Percentiles rank a stretch among this genome's conserved stretches.
Conservation (phyloP, 2,888 invertebrate species). For the Erebia epiphron region DNA sequence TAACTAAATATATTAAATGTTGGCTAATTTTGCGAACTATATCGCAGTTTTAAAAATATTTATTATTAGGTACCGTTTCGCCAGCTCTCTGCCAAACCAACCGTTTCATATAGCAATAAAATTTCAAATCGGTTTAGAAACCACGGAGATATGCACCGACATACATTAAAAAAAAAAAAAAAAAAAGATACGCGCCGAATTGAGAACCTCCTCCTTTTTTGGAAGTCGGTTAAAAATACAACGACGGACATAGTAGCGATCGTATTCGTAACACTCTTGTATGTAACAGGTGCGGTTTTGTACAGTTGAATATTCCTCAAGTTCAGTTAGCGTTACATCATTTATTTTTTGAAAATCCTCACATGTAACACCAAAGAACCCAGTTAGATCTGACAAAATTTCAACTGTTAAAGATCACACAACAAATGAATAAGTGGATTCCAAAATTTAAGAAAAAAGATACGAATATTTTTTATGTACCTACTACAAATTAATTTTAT, state of each 20-base stretch:
- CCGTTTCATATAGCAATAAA: constrained; percentile 53
- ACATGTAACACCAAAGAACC: not conserved
- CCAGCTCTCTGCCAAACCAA: constrained; percentile 45
- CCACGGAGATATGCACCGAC: too few relatives aligned
- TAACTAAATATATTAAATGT: constrained; percentile 22
- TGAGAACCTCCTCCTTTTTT: too few relatives aligned
- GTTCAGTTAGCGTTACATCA: not conserved
- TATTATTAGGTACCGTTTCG: constrained; percentile 40
- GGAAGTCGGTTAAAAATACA: too few relatives aligned
- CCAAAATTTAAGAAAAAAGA: too few relatives aligned
- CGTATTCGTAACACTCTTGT: constrained; percentile 45
- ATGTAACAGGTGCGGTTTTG: constrained; percentile 49
- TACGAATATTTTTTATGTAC: too few relatives aligned
- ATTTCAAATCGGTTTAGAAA: too few relatives aligned
- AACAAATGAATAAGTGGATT: not conserved
- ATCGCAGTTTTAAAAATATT: constrained; percentile 33
- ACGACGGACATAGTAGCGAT: constrained; percentile 27
- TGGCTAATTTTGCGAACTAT: constrained; percentile 27
- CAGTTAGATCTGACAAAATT: not conserved
- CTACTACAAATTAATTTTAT: too few relatives aligned
- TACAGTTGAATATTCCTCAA: constrained; percentile 46
- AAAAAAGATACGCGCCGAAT: too few relatives aligned
- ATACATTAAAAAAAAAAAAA: too few relatives aligned
- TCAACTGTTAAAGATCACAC: not conserved
- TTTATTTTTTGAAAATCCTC: not conserved